Percentiles rank a stretch among this genome's conserved stretches.
Evolutionary conservation across 2,797 vertebrate genomes (phyloP).

Genomic region (Scarus forsteni): DNA sequence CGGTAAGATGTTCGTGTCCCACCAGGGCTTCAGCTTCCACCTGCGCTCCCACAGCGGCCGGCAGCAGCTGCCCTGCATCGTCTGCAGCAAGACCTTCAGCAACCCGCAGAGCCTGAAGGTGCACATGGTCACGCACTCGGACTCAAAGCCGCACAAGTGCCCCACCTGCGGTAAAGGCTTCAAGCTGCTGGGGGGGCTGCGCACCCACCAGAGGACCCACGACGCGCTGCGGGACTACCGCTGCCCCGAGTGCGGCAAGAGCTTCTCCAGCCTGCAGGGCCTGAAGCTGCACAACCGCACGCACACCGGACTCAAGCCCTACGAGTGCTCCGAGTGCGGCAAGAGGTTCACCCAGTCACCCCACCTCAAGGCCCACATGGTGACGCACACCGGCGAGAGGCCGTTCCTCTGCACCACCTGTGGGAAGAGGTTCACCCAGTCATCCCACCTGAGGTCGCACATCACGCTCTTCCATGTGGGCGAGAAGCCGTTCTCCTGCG

Average conservation of each 20-base stretch:
- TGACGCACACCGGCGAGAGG: constrained; percentile 72
- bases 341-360: constrained; percentile 74
- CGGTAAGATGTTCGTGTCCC: constrained; percentile 70
- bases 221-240: constrained; percentile 55
- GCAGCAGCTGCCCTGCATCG: constrained; percentile 50
- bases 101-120: constrained; percentile 70
- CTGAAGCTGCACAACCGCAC: constrained; percentile 72
- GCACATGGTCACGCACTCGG: constrained; percentile 70
- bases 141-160: constrained; percentile 59
- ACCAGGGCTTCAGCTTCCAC: constrained; percentile 74
- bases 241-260: constrained; percentile 66
- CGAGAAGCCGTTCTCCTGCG: constrained; percentile 67
- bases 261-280: constrained; percentile 70
- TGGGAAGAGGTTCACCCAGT: constrained; percentile 74
- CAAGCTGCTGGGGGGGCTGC: constrained; percentile 69
- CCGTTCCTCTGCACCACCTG: constrained; percentile 73
- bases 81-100: constrained; percentile 66
- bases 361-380: constrained; percentile 71
- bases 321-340: constrained; percentile 60
- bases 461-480: constrained; percentile 71
- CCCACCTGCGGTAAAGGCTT: constrained; percentile 66
- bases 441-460: constrained; percentile 70
- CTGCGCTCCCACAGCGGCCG: constrained; percentile 41
- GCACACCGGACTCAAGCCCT: constrained; percentile 71
- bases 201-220: constrained; percentile 68